Evolutionary conservation across 2,888 invertebrate species (phyloP), one percentile per base, ranked within the genome.

Genomic region (Melipona beecheii): DNA sequence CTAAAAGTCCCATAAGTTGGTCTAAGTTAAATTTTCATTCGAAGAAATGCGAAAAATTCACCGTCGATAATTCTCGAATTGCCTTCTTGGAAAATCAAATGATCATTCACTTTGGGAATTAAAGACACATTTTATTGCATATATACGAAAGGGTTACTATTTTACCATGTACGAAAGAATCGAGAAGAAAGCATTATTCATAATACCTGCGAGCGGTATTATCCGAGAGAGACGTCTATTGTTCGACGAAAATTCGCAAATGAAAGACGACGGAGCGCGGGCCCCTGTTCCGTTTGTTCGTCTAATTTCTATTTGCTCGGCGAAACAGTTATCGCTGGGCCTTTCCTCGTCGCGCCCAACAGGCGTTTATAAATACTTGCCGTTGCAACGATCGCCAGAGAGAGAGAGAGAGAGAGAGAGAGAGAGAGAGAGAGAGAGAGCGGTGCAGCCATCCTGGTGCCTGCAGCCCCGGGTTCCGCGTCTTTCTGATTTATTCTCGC

Each of bases 401-500:
- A 17, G 2, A 31, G 24, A 17, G 2, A 17, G 2, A 17, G 2
- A 31, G 24, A 17, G 2, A 31, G 24, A 36, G 36, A 36, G 36
- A 36, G 36, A 36, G 36, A 36, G 36, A 36, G 36, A 36, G 36
- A 36, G 36, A 24, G 27, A 36, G 36, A 17, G 2, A 31, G 24
- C 13, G 6, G 6, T 49, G 19, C 31, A 19, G 27, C 11, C 19
- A 5, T 4, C 21, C 11, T 19, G 2, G 43, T 43, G 43, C 43
- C 3, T 58, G 24, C 56, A 5, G 24, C 31, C 27, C 5, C 5
- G 49, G 58, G 21, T 17, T 66, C 43, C 68, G 72, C 75, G 72
- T 78, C 77, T 80, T 85, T 75, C 54, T 74, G 77, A 87, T 85
- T 86, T 83, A 73, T 82, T 60, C 64, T 50, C 69, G 62, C 68